Conservation (phyloP, 2,888 invertebrate genomes). For the Timema podura region DNA sequence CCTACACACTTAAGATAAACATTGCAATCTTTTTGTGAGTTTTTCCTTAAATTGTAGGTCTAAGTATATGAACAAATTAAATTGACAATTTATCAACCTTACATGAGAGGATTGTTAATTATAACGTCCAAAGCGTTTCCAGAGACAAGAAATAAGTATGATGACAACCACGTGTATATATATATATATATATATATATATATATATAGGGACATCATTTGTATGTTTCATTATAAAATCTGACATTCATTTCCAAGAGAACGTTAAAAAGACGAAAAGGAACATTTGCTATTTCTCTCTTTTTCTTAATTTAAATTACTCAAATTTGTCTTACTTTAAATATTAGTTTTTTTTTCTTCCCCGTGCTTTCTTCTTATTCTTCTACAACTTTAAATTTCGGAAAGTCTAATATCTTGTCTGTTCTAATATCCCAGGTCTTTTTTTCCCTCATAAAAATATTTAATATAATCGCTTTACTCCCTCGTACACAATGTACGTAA, state of each 20-base stretch:
- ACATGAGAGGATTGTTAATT: too few relatives aligned
- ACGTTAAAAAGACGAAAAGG: neutral
- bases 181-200: too few relatives aligned
- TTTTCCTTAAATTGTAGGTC: too few relatives aligned
- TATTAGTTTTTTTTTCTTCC: neutral
- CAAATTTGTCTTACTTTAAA: conserved; percentile 21
- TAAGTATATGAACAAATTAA: too few relatives aligned
- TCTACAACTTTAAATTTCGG: conserved; percentile 5
- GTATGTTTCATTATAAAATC: neutral
- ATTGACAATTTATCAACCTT: too few relatives aligned
- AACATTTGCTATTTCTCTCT: neutral
- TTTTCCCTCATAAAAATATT: conserved; percentile 15
- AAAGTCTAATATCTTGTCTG: conserved; percentile 13
- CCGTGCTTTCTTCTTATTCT: neutral
- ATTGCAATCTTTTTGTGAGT: too few relatives aligned
- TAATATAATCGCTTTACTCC: conserved; percentile 4
- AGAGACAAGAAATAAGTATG: too few relatives aligned
- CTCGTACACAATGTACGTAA: conserved; percentile 11
- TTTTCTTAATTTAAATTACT: conserved; percentile 19
- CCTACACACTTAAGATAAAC: too few relatives aligned
- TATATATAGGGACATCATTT: neutral
- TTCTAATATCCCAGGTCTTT: conserved; percentile 8
- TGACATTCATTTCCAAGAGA: neutral
- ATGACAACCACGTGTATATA: too few relatives aligned
- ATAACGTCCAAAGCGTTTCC: too few relatives aligned